phyloP scores from a whole-genome alignment of 1,140 invertebrate species.

The Epicauta chinensis region DNA sequence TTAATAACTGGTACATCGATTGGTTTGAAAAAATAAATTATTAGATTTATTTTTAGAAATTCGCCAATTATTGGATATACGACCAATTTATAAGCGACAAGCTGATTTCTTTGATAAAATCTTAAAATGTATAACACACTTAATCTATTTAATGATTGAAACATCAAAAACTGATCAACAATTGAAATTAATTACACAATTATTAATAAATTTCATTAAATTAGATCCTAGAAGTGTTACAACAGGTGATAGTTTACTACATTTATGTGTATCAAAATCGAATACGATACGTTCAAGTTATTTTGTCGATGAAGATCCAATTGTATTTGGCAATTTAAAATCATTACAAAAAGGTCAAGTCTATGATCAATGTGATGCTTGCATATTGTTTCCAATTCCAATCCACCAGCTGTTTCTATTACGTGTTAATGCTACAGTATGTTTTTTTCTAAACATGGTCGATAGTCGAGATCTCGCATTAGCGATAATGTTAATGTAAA shows the following conservation, averaged over 20 bases:
- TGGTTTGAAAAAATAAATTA: too few relatives aligned
- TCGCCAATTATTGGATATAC: constrained; percentile 55
- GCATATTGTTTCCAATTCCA: too few relatives aligned
- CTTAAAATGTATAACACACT: constrained; percentile 71
- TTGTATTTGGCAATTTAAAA: constrained; percentile 32
- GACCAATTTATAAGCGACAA: constrained; percentile 69
- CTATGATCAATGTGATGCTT: too few relatives aligned
- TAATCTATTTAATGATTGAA: constrained; percentile 68
- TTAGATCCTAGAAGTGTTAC: constrained; percentile 63
- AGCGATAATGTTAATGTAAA: too few relatives aligned
- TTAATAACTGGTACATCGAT: too few relatives aligned
- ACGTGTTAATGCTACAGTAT: too few relatives aligned
- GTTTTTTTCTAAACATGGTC: too few relatives aligned
- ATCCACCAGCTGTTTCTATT: too few relatives aligned
- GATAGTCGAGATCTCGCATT: too few relatives aligned
- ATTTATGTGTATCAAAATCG: constrained; percentile 70
- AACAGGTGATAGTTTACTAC: constrained; percentile 70
- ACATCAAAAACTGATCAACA: constrained; percentile 51
- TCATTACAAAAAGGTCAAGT: too few relatives aligned
- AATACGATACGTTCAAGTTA: constrained; percentile 75
- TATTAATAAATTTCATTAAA: constrained; percentile 50
- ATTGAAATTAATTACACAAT: constrained; percentile 39
- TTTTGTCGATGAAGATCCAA: constrained; percentile 65
- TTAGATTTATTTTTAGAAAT: constrained; percentile 47
- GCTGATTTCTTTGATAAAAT: constrained; percentile 77